Evolutionary conservation across 2,797 vertebrate species (phyloP), one percentile per base, ranked within the genome.

Genomic region (Squalus acanthias): DNA sequence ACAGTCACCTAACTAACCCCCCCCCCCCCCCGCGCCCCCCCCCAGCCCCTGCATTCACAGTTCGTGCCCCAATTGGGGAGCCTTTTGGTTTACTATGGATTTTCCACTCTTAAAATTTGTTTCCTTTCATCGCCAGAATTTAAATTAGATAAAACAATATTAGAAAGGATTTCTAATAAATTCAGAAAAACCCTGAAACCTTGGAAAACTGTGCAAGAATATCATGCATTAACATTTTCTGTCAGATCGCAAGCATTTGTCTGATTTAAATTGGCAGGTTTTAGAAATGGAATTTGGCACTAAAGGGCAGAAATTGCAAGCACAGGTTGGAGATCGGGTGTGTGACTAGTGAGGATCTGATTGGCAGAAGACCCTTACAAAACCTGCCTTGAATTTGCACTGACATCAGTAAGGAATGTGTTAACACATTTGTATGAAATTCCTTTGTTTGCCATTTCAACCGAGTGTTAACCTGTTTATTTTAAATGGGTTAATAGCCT

Each of bases 351-450:
- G 50, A 53, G 85, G 15, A 26, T 57, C 50, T 24, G 8, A 3
- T 29, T 63, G 13, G 29, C 12, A 63, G 10, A 65, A 65, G 88
- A n/a, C 13, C 33, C 57, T 63, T 57, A 17, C n/a, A 12, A 33
- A 9, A 15, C 0, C 29, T 91, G 12, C 26, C 12, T 60, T 91
- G 29, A n/a, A 17, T 91, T 65, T 88, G 0, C 7, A 4, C 7
- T 57, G 24, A 88, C 24, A 15, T 60, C 29, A 65, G 10, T n/a
- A 15, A 91, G 29, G 60, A 91, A 91, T 63, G 53, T 33, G 29
- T 63, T 63, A 33, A 63, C 29, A 63, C 60, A 92, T 92, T 39
- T 92, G 60, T 63, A 65, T 92, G 89, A 92, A 92, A 92, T 92
- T n/a, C 6, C 89, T 92, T 65, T 65, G 60, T n/a, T 60, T 65